Base-by-base conservation (phyloP, 2,888 invertebrate species). In the Ophion obscuratus region DNA sequence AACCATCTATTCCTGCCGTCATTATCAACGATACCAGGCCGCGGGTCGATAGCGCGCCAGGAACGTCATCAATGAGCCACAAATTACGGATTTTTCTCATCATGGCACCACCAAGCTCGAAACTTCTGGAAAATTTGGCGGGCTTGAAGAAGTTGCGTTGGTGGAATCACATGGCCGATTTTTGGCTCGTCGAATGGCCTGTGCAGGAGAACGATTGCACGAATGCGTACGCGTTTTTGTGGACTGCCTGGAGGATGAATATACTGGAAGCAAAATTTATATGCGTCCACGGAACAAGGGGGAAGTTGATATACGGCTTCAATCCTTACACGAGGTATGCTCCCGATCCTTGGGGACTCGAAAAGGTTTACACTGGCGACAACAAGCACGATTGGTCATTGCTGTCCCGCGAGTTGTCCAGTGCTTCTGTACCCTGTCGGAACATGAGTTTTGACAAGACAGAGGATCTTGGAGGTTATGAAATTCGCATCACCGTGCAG, bases 161-260 rank as follows among this genome's bases (percentile, higher is more conserved):
- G 83, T 90, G 90, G 90, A 89, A 90, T 67, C 71, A 84, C 20
- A 82, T 44, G 59, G 88, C 76, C 2, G 64, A 83, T 0, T 88
- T 87, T 31, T 44, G 85, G n/a, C 20, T 90, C 9, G 2, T 87
- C 31, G 82, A 88, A 14, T 20, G 24, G 70, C 36, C 57, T 11
- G 59, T 66, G 7, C 11, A 68, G 10, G 61, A 40, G 1, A 64
- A 59, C 11, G 75, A 74, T 40, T 90, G 90, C 62, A 40, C 76
- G 3, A 86, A 81, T 7, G 88, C 87, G 2, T 68, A 61, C 14
- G 40, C 62, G 31, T 87, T 85, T 36, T 73, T 90, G n/a, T 59
- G 47, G 68, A 75, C 57, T 24, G 78, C 79, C 10, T 90, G 89
- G 90, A 47, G 85, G 3, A 73, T 62, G 36, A 84, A 89, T 74